phyloP scores from a whole-genome alignment of 1,140 invertebrate species.

The Rhopalosiphum maidis region DNA sequence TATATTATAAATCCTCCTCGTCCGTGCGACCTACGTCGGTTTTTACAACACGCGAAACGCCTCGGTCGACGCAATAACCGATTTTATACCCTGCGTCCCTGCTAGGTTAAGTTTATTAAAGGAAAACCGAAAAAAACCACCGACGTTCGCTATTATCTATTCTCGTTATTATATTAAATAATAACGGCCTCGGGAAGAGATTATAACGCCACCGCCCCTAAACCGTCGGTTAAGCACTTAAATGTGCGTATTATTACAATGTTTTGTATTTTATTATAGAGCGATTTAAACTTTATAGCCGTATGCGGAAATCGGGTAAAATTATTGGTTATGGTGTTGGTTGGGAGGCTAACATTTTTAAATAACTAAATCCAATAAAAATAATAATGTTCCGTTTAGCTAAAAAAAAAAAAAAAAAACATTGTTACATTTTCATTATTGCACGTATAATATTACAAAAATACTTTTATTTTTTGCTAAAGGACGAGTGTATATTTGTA shows the following conservation, averaged over 20 bases:
- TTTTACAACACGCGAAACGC: background rate
- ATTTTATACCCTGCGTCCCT: background rate
- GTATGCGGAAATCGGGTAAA: background rate
- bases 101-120: conserved; percentile 17
- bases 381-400: background rate
- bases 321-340: background rate
- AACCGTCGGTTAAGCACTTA: conserved; percentile 7
- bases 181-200: background rate
- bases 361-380: background rate
- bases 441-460: background rate
- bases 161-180: background rate
- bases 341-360: background rate
- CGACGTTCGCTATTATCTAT: background rate
- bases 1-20: conserved; percentile 10
- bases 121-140: background rate
- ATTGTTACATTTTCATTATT: background rate
- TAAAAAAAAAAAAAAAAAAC: background rate
- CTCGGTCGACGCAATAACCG: background rate
- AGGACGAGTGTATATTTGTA: background rate
- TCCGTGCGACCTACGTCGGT: background rate
- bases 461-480: background rate
- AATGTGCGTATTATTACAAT: background rate
- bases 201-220: background rate
- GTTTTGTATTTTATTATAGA: background rate
- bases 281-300: background rate